phyloP scores from a whole-genome alignment of 2,888 invertebrate genomes.

The Tipula confusa region DNA sequence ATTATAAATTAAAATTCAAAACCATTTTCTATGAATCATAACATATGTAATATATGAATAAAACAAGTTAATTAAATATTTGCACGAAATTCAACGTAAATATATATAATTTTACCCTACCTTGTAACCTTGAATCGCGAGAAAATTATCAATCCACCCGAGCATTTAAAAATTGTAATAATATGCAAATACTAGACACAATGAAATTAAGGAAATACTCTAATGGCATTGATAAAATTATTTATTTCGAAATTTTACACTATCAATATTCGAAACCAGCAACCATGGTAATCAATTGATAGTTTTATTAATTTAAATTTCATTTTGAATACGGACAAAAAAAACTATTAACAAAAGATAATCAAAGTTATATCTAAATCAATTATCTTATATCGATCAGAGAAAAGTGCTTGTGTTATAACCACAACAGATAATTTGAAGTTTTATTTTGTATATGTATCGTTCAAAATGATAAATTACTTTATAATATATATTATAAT shows the following conservation, averaged over 20 bases:
- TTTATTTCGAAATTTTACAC: not conserved
- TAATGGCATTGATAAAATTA: not conserved
- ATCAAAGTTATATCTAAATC: not conserved
- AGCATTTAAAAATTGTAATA: not conserved
- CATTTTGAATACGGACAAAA: not conserved
- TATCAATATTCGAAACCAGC: not conserved
- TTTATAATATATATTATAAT: too few species aligned
- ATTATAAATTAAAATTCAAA: too few species aligned
- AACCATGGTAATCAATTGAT: not conserved
- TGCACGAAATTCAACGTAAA: not conserved
- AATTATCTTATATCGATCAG: not conserved
- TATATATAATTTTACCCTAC: not conserved
- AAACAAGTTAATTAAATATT: not conserved
- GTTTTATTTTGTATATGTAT: not conserved
- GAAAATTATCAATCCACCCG: not conserved
- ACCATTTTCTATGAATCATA: too few species aligned
- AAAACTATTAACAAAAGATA: not conserved
- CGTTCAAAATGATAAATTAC: not conserved
- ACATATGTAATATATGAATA: too few species aligned
- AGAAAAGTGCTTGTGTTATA: not conserved
- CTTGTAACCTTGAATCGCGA: not conserved
- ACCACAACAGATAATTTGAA: not conserved
- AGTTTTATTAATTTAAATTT: not conserved
- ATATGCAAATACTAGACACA: not conserved
- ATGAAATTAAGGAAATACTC: not conserved